Base-by-base conservation (phyloP, 2,797 vertebrate species). In the Poecilia velifera region DNA sequence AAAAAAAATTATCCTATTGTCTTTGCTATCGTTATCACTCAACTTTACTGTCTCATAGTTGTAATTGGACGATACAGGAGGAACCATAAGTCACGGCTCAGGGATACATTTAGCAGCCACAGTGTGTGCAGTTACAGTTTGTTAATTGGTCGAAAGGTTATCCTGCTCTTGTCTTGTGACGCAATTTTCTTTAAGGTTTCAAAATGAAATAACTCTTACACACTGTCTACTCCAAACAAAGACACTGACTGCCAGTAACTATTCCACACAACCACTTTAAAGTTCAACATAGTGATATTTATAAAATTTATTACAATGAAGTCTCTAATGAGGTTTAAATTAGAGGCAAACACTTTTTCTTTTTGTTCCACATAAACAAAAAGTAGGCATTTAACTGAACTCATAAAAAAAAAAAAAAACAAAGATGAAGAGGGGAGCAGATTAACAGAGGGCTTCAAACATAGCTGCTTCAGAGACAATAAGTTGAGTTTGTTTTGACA, bases 401-500 rank as follows among this genome's bases (percentile, higher is more conserved):
- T 74, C 62, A 75, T 53, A 53, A 57, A 57, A 53, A 53, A 25
- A 51, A 71, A 31, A 31, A 31, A 31, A 31, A 31, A 31, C 22
- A 34, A 73, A 59, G 45, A 64, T 57, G n/a, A 82, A 47, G 79
- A 16, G 53, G 84, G 64, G 34, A 25, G 68, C 68, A 36, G 62
- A 41, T 64, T 64, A 82, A 76, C 84, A 7, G 66, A 84, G 20
- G 55, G 72, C 73, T 74, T 55, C 41, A 28, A 81, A 77, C 22
- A 51, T 73, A 47, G 36, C 77, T 14, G 64, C 81, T 53, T 77
- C 31, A 70, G 72, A 84, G 77, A 83, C 41, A 39, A 62, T 72
- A 79, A 82, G 83, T 83, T 82, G 72, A 66, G 84, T 87, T 88
- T 94, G 91, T 94, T 94, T 78, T 93, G 91, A 91, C 92, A 92